phyloP scores from a whole-genome alignment of 2,113 vertebrate genomes.

The Dromiciops gliroides region DNA sequence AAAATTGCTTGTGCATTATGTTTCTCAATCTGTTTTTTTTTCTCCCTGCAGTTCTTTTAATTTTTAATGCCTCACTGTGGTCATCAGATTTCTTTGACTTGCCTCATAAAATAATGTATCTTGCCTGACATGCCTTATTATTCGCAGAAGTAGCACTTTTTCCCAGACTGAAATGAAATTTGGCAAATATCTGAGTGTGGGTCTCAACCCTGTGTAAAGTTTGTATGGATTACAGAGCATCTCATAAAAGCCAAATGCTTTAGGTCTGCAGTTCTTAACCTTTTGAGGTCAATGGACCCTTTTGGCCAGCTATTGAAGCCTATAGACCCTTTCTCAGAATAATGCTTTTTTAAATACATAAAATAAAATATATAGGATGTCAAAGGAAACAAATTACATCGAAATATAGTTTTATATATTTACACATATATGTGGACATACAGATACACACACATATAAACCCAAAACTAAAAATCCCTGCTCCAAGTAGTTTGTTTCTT shows the following conservation, averaged over 20 bases:
- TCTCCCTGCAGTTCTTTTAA: conserved; percentile 53
- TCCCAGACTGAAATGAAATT: background rate
- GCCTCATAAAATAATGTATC: conserved; percentile 55
- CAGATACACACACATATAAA: background rate
- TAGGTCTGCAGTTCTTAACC: background rate
- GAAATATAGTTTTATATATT: background rate
- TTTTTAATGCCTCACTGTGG: conserved; percentile 61
- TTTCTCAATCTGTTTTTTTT: conserved; percentile 51
- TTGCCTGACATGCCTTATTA: conserved; percentile 1
- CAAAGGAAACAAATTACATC: background rate
- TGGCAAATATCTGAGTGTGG: background rate
- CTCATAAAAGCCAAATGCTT: background rate
- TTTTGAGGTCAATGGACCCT: background rate
- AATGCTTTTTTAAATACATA: background rate
- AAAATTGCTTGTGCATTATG: conserved; percentile 4
- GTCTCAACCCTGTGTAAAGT: background rate
- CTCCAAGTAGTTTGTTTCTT: background rate
- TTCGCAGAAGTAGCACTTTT: background rate
- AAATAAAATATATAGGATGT: background rate
- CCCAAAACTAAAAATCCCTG: background rate
- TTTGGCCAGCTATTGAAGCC: background rate
- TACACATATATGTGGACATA: background rate
- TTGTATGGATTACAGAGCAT: background rate
- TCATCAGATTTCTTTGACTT: conserved; percentile 63
- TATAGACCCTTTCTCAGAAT: background rate